Conservation (phyloP, 2,113 vertebrate genomes). For the Colaptes auratus region DNA sequence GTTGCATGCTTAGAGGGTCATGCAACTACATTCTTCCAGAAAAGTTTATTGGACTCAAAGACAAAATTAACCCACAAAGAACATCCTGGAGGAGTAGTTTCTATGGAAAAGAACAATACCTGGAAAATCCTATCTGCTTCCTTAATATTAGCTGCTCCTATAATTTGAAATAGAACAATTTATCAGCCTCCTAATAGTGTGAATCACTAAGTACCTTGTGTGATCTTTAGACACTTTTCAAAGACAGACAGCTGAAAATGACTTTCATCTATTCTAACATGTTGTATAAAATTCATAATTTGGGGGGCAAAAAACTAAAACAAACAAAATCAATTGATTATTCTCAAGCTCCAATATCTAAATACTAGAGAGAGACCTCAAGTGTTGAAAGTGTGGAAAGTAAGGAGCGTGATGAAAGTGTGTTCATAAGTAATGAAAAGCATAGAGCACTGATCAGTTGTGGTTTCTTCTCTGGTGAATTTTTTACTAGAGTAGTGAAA, state of each 20-base stretch:
- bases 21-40: not conserved
- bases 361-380: not conserved
- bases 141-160: not conserved
- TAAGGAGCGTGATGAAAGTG: not conserved
- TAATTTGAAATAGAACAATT: constrained; percentile 12
- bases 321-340: not conserved
- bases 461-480: not conserved
- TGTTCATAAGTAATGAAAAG: not conserved
- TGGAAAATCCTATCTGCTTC: not conserved
- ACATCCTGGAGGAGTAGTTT: not conserved
- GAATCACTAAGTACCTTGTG: not conserved
- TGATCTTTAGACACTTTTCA: not conserved
- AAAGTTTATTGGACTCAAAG: not conserved
- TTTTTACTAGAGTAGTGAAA: not conserved
- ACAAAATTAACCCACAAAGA: not conserved
- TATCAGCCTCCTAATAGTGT: not conserved
- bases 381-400: not conserved
- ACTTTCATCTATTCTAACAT: not conserved
- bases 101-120: not conserved
- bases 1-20: not conserved
- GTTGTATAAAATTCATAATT: not conserved
- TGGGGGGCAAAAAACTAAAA: not conserved
- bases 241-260: not conserved
- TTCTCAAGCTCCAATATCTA: not conserved
- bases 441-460: not conserved